Evolutionary conservation across 2,113 vertebrate genomes (phyloP).

Genomic region (Equus przewalskii): DNA sequence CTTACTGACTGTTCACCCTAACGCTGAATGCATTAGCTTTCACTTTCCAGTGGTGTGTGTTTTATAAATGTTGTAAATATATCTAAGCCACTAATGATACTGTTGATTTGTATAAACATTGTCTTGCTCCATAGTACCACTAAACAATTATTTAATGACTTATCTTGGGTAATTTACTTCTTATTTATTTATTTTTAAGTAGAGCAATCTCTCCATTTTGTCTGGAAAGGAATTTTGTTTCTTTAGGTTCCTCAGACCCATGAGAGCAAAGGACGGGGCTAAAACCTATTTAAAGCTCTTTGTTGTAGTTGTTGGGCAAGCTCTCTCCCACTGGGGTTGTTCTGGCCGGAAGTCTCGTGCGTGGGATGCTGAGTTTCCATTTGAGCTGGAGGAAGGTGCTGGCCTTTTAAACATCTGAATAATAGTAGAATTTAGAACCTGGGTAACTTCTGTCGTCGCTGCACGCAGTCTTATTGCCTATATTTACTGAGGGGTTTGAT

Average conservation of each 20-base stretch:
- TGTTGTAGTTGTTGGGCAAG: neutral
- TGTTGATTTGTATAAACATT: neutral
- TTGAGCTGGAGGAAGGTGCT: neutral
- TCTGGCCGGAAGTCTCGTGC: neutral
- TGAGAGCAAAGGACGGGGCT: neutral
- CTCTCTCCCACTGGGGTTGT: neutral
- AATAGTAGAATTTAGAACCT: neutral
- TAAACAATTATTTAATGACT: neutral
- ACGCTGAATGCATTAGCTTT: neutral
- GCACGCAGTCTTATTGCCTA: neutral
- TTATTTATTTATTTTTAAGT: neutral
- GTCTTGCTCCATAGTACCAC: neutral
- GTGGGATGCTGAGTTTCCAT: neutral
- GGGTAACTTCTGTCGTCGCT: neutral
- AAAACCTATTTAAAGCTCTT: neutral
- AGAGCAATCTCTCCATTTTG: neutral
- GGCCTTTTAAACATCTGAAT: neutral
- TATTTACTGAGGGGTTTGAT: neutral
- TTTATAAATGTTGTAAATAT: neutral
- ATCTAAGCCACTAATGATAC: neutral
- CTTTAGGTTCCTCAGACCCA: neutral
- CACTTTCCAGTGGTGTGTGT: neutral
- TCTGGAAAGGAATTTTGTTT: neutral
- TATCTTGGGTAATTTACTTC: neutral
- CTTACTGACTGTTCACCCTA: neutral